Evolutionary conservation across 1,140 invertebrate genomes (phyloP).

Genomic region (Lepidurus couesii): DNA sequence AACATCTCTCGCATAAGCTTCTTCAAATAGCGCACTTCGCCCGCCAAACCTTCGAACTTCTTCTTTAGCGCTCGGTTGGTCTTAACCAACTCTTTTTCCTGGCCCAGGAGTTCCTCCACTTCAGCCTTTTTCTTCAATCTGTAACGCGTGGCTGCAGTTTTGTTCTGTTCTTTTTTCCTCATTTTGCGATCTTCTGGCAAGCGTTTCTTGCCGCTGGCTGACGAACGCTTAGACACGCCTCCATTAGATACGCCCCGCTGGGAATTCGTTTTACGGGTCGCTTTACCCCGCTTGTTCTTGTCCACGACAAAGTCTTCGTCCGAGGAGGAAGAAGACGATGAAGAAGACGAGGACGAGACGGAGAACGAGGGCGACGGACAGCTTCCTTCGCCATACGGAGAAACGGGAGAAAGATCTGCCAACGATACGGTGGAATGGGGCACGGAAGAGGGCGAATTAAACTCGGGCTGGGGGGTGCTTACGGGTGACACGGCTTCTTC

Average conservation of each 20-base stretch:
- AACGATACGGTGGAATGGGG: not conserved
- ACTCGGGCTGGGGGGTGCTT: not conserved
- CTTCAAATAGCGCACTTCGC: slow-evolving; percentile 79
- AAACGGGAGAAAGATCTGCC: not conserved
- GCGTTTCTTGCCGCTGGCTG: not conserved
- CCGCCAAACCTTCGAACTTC: slow-evolving; percentile 63
- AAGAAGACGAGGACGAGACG: slow-evolving; percentile 31
- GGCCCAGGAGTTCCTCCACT: slow-evolving; percentile 60
- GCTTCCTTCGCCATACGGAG: not conserved
- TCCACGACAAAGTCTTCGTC: not conserved
- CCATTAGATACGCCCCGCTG: slow-evolving; percentile 44
- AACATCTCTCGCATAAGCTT: slow-evolving; percentile 78
- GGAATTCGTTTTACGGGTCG: slow-evolving; percentile 44
- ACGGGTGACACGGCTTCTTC: not conserved
- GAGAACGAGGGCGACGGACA: slow-evolving; percentile 23
- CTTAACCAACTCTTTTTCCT: slow-evolving; percentile 63
- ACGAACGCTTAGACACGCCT: slow-evolving; percentile 22
- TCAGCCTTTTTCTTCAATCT: slow-evolving; percentile 85
- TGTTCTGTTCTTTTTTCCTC: slow-evolving; percentile 89
- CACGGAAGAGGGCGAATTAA: not conserved
- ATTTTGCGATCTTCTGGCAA: slow-evolving; percentile 63
- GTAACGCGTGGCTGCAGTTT: slow-evolving; percentile 89
- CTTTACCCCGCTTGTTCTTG: not conserved
- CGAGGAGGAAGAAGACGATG: slow-evolving; percentile 25
- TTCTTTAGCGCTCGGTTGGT: slow-evolving; percentile 61